Evolutionary conservation across 92 coral and sea anemone species (phyloP), one percentile per base, ranked within the genome.

Genomic region (Porites evermanni): DNA sequence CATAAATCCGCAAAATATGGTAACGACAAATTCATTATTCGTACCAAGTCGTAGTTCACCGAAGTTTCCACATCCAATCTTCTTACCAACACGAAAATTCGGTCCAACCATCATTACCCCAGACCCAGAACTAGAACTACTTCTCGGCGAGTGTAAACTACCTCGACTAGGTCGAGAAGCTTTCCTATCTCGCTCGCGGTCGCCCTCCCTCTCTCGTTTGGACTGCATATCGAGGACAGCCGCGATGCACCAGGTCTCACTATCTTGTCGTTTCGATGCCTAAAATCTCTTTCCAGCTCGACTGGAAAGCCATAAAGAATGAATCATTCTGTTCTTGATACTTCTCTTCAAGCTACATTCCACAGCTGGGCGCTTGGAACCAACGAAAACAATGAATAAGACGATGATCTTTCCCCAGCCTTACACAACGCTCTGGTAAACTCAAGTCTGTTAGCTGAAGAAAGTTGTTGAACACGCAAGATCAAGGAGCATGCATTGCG

Each of bases 31-130:
- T 44, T 59, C 61, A 47, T 38, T 38, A 79, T 63, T 80, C 96
- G 87, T 87, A 97, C 99, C 99, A 53, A 97, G 95, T 81, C 99
- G 94, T 72, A 97, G 98, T 93, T 97, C 99, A 77, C 99, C 99
- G 86, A 97, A 97, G 96, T 97, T 97, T 90, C 99, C 99, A 91
- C 98, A 95, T 50, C 99, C 99, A 71, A 97, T 97, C 86, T 96
- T 97, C 92, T 97, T 97, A 83, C 99, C 99, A 26, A 97, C 99
- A 56, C 99, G 99, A 93, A 97, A 97, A 88, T 97, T 97, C 24
- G 99, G 99, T 71, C 99, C 99, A 53, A 97, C 99, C 99, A 97
- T 97, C 93, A 96, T 97, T 70, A 95, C 96, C 51, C 96, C 95
- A 59, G 99, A 97, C 56, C 98, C 89, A 44, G 97, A 89, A 84